These are phyloP conservation scores for Limulus polyphemus DNA, from an alignment of 2,888 invertebrate genomes.

Conservation along the genomic window DNA sequence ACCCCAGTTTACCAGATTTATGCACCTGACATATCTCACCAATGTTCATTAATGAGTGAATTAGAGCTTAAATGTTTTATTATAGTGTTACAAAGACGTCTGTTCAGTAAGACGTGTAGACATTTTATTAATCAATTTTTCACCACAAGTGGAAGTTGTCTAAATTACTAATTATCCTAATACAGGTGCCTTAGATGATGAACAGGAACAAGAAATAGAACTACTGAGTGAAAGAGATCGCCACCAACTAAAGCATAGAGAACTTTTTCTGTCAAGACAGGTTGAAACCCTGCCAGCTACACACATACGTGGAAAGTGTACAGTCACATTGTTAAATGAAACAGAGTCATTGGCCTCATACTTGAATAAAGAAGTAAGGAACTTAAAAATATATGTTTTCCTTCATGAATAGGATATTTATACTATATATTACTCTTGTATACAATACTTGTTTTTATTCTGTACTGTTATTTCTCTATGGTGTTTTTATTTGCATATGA, in stretches of 20 bases:
- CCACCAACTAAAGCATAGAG: constrained; percentile 93
- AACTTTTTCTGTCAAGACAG: constrained; percentile 85
- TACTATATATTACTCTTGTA: too few species aligned
- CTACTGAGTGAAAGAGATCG: constrained; percentile 64
- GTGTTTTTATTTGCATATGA: too few species aligned
- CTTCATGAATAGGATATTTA: too few species aligned
- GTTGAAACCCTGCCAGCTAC: constrained; percentile 97
- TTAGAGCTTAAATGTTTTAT: neutral
- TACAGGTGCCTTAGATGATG: constrained; percentile 56
- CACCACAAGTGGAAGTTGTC: too few species aligned
- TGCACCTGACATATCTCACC: neutral
- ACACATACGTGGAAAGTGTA: constrained; percentile 98
- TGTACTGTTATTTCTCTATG: too few species aligned
- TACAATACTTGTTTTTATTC: too few species aligned
- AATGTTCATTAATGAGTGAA: too few species aligned
- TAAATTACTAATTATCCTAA: neutral
- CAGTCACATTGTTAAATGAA: constrained; percentile 96
- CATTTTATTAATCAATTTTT: too few species aligned
- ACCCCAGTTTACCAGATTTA: too few species aligned
- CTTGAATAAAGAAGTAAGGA: constrained; percentile 83
- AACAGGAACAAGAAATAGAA: constrained; percentile 46
- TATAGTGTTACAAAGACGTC: too few species aligned
- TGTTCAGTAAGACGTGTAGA: too few species aligned
- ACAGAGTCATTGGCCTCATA: constrained; percentile 93
- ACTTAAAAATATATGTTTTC: neutral